Evolutionary conservation across 2,113 vertebrate genomes (phyloP).

Genomic region (Salvelinus fontinalis): DNA sequence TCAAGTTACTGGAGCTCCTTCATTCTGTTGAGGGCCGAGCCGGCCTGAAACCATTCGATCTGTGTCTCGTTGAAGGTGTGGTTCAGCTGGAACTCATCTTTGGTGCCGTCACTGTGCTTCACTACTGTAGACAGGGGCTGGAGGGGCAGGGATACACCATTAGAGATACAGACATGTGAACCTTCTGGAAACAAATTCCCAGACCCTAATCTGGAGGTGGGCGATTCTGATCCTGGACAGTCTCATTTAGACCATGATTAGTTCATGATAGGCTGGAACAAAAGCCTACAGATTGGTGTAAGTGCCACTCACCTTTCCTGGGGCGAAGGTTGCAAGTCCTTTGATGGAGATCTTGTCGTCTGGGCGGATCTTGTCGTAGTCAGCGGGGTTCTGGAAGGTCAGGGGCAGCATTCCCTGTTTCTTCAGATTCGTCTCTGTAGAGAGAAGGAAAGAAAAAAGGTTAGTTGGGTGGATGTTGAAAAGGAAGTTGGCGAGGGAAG

Average conservation of each 20-base stretch:
- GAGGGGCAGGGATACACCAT: not conserved
- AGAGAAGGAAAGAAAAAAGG: not conserved
- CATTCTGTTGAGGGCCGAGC: slow-evolving; percentile 98
- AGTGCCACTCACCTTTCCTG: slow-evolving; percentile 83
- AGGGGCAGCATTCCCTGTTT: slow-evolving; percentile 95
- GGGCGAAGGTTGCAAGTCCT: slow-evolving; percentile 85
- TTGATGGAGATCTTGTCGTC: slow-evolving; percentile 91
- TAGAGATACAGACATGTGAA: not conserved
- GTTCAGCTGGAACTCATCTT: slow-evolving; percentile 86
- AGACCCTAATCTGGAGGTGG: too few species aligned
- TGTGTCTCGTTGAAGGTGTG: slow-evolving; percentile 97
- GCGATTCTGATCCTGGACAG: too few species aligned
- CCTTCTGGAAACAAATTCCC: too few species aligned
- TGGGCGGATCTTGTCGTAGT: slow-evolving; percentile 95
- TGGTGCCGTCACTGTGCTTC: slow-evolving; percentile 90
- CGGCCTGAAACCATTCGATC: slow-evolving; percentile 94
- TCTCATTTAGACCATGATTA: too few species aligned
- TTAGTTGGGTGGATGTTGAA: not conserved
- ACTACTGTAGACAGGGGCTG: slow-evolving; percentile 87
- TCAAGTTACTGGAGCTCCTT: slow-evolving; percentile 81
- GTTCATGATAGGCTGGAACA: too few species aligned
- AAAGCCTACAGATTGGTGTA: too few species aligned
- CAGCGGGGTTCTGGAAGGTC: slow-evolving; percentile 87
- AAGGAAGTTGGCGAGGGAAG: too few species aligned
- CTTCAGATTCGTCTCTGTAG: slow-evolving; percentile 94